Base-by-base conservation (phyloP, 2,888 invertebrate species). In the Chloromyia formosa region DNA sequence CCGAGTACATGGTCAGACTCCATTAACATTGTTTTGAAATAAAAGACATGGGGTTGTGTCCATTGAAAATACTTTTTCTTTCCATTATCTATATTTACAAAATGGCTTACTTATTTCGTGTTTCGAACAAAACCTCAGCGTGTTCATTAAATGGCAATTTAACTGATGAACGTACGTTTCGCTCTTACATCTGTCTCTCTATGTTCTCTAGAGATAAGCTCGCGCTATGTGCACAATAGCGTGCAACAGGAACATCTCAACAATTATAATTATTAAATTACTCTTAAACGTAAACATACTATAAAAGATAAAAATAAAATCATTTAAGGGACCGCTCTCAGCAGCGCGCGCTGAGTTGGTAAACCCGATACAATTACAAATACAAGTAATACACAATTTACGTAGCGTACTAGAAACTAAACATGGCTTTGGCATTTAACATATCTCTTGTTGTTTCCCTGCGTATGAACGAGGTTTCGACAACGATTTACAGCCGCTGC, bases 371-470 rank as follows among this genome's bases (percentile, higher is more conserved):
- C 3, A n/a, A 3, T 49, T 49, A 35, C 27, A n/a, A n/a, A n/a
- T n/a, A 35, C 27, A 35, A 35, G 7, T 49, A 49, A 49, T 49
- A 49, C 16, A n/a, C 16, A 49, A 49, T 49, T 49, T 35, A 35
- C 27, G 27, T 35, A 35, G 27, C 27, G 27, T 35, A 35, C 27
- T 35, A 35, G 27, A 72, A 76, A 74, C 76, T 76, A 76, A 74
- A 58, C 74, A 76, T 76, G 76, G 74, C 76, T 76, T 76, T 76
- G 76, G 76, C 76, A 76, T 76, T 74, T 74, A 61, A 74, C 40
- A 64, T 35, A 64, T 64, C 64, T 66, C 27, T 56, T 69, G 53
- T 69, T 42, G 58, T 68, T 60, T 68, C 61, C 60, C 40, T 71
- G 71, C 22, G 35, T 12, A 35, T 40, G n/a, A 42, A 71, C 56